These are phyloP conservation scores for Trachythela sp. DNA, from an alignment of 64 coral and sea anemone genomes.

Conservation along the genomic window DNA sequence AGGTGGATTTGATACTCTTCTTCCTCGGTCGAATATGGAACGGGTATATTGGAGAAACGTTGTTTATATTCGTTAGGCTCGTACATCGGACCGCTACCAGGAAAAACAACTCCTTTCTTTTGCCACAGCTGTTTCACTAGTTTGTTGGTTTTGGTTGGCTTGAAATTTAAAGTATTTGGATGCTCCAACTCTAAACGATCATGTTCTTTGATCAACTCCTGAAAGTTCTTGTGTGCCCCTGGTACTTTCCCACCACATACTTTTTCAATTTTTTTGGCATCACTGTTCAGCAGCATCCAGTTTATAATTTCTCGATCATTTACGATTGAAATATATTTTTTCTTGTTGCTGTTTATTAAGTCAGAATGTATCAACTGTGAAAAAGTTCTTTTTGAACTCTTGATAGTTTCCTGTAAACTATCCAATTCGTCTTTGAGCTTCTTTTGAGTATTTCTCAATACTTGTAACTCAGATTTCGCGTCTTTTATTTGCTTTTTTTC, in stretches of 20 bases:
- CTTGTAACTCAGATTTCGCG: not conserved
- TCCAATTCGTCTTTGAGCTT: not conserved
- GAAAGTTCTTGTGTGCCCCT: slow-evolving; percentile 21
- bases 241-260: slow-evolving; percentile 21
- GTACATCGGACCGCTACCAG: slow-evolving; percentile 4
- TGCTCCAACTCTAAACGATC: not conserved
- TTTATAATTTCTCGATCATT: slow-evolving; percentile 42
- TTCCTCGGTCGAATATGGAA: not conserved
- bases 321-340: slow-evolving; percentile 39
- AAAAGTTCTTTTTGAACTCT: not conserved
- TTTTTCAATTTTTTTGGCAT: slow-evolving; percentile 50
- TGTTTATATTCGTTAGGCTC: not conserved
- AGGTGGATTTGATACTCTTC: not conserved
- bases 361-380: not conserved
- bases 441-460: not conserved
- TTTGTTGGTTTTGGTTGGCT: not conserved
- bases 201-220: slow-evolving; percentile 36
- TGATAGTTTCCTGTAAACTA: slow-evolving; percentile 2
- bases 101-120: slow-evolving; percentile 3
- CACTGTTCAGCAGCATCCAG: slow-evolving; percentile 44
- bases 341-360: slow-evolving; percentile 33
- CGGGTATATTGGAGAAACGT: not conserved
- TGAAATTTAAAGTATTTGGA: not conserved
- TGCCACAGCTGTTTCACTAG: not conserved
- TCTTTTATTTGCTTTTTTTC: slow-evolving; percentile 44